A percentile compares a stretch with the other conserved stretches of the same genome.
Conservation (phyloP, 2,888 invertebrate species). For the Xylota sylvarum region DNA sequence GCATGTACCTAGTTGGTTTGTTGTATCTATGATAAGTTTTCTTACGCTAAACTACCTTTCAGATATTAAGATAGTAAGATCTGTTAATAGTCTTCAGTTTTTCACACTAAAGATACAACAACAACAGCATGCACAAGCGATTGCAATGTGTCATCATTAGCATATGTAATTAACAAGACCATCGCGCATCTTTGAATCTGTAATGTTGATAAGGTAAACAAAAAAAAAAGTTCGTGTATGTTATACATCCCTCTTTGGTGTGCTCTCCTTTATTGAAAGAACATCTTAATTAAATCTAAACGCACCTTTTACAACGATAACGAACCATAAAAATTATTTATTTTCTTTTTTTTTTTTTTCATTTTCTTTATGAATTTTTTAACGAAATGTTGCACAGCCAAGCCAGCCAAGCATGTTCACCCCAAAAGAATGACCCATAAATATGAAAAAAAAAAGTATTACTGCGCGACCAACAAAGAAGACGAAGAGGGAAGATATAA, state of each 20-base stretch:
- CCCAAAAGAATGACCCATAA: constrained; percentile 76
- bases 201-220: constrained; percentile 55
- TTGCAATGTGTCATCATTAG: constrained; percentile 75
- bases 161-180: constrained; percentile 70
- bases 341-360: constrained; percentile 46
- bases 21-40: constrained; percentile 55
- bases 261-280: constrained; percentile 39
- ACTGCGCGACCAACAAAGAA: constrained; percentile 48
- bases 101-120: constrained; percentile 59
- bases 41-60: constrained; percentile 54
- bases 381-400: constrained; percentile 19
- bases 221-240: constrained; percentile 23
- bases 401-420: constrained; percentile 73
- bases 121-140: constrained; percentile 40
- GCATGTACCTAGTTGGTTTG: constrained; percentile 8
- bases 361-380: constrained; percentile 36
- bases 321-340: constrained; percentile 75
- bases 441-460: constrained; percentile 51
- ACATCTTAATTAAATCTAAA: constrained; percentile 77
- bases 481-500: constrained; percentile 39
- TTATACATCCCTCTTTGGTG: constrained; percentile 17
- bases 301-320: constrained; percentile 77
- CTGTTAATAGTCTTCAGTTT: constrained; percentile 57
- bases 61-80: constrained; percentile 54
- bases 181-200: constrained; percentile 55